Base-by-base conservation (phyloP, 1,140 invertebrate genomes). In the Drosophila sp. region DNA sequence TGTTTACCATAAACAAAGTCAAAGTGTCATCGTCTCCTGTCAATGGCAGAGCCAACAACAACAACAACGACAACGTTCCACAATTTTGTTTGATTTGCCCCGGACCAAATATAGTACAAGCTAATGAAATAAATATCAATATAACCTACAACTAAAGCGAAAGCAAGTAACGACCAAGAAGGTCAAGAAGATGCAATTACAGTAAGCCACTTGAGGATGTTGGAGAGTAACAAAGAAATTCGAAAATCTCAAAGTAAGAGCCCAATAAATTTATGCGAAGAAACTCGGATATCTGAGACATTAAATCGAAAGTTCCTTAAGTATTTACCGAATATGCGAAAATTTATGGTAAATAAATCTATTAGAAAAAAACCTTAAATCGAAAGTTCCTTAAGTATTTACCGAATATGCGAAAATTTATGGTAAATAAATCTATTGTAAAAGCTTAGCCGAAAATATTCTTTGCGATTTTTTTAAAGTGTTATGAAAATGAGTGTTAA, bases 1-100 rank as follows among this genome's bases (percentile, higher is more conserved):
- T 77, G 83, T 72, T 86, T 83, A 80, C 84, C 74, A 87, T 87
- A 86, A 87, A 86, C 83, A 86, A 72, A 83, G 83, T 83, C 83
- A 86, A 83, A 86, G 79, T 86, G 84, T 81, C 81, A 81, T 38
- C 47, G 44, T 54, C 61, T 86, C 79, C 74, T 75, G 62, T 65
- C 61, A 60, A 50, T 75, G 61, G 72, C 40, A 73, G 70, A 56
- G 17, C 41, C 60, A 30, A 47, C 41, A 10, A 38, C 33, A 58
- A 58, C 11, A 11, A 23, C 60, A 30, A 47, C 41, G 17, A 38
- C 33, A 58, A 58, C 11, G 25, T 30, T 61, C 27, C 57, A 72
- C 66, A 54, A 29, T 61, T 61, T 29, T 58, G 56, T 58, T 58
- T 61, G 60, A 41, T 61, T 44, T 61, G 38, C 61, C 61, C 44